Evolutionary conservation across 2,113 vertebrate species (phyloP), one percentile per base, ranked within the genome.

Genomic region (Ursus arctos): DNA sequence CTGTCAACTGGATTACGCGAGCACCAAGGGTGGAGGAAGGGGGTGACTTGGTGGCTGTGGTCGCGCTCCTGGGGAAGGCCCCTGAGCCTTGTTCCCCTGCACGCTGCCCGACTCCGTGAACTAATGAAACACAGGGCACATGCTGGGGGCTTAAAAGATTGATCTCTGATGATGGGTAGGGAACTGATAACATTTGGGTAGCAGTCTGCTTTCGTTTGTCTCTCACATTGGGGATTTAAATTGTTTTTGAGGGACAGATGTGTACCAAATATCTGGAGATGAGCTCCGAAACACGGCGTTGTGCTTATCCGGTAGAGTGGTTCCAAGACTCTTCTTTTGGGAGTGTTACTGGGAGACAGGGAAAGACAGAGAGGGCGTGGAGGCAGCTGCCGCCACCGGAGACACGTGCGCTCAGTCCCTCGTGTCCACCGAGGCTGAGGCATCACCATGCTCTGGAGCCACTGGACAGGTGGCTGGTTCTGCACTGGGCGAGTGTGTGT

Each of bases 401-500:
- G 90, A 47, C 79, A 21, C 47, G 0, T 4, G 59, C 49, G 67
- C 36, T 7, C 19, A 0, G n/a, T 71, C 1, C 82, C 87, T 95
- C 82, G 9, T 67, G 36, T 65, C 85, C 65, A 47, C 47, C 57
- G 0, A 28, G 49, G 55, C 91, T 82, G 51, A 84, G 43, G 92
- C 69, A 55, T 51, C 0, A 0, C 49, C 88, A 0, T 0, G 1
- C 31, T 93, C 82, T 61, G 16, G n/a, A 18, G 88, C 67, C 4
- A 0, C 69, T 26, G 14, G 71, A 28, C 33, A 24, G 26, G 71
- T 61, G 91, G 81, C 26, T 83, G 6, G 40, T 83, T 91, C 85
- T 89, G 90, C 96, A 49, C 91, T 79, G 85, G 92, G 53, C 79
- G 55, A 83, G 79, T 57, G 83, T 98, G 97, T 98, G 91, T 98